A percentile compares a stretch with the other conserved stretches of the same genome.
Conservation (phyloP, 1,140 invertebrate genomes). For the Bombus pascuorum region DNA sequence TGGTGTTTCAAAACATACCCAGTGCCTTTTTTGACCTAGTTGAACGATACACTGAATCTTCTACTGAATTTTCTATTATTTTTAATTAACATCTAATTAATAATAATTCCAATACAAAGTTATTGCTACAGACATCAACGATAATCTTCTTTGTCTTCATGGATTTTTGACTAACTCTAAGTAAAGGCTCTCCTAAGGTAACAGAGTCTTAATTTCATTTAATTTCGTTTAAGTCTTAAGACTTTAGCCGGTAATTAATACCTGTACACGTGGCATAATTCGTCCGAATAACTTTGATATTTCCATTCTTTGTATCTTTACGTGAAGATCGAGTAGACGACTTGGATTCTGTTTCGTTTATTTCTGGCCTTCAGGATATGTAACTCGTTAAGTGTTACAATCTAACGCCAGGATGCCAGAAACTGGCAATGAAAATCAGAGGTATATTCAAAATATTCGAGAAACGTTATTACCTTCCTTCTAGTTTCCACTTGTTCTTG, state of each 20-base stretch:
- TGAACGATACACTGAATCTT: too few species aligned
- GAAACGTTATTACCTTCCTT: neutral
- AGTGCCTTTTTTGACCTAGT: too few species aligned
- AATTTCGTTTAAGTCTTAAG: neutral
- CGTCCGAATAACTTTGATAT: neutral
- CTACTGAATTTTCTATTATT: too few species aligned
- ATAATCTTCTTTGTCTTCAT: too few species aligned
- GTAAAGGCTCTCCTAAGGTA: neutral
- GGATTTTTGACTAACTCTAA: neutral
- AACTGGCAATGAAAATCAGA: neutral
- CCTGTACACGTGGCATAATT: neutral
- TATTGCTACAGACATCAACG: too few species aligned
- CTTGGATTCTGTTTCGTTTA: constrained; percentile 2
- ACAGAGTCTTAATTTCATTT: too few species aligned
- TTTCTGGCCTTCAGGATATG: constrained; percentile 4
- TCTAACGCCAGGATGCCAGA: neutral
- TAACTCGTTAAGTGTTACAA: neutral
- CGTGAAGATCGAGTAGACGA: neutral
- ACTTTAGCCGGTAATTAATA: neutral
- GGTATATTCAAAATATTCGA: neutral
- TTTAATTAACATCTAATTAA: too few species aligned
- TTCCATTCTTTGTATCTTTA: neutral
- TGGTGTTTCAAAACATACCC: too few species aligned
- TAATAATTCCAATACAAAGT: too few species aligned
- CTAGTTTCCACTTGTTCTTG: too few species aligned